phyloP scores from a whole-genome alignment of 2,113 vertebrate species.

The Myrmophylax atrothorax region DNA sequence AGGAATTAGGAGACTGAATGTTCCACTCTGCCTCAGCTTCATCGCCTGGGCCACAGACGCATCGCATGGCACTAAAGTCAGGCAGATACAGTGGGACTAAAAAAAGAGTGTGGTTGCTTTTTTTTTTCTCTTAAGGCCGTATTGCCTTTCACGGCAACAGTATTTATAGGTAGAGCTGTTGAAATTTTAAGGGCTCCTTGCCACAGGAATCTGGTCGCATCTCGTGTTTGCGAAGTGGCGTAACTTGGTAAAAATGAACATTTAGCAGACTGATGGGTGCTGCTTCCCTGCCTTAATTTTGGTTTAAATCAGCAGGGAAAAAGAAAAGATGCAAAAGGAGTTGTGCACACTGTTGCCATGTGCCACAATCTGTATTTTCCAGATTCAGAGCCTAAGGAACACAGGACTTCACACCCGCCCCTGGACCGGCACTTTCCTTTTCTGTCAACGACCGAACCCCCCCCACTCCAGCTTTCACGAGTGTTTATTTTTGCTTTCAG shows the following conservation, averaged over 20 bases:
- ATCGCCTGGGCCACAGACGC: fast-evolving
- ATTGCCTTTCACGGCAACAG: slow-evolving; percentile 21
- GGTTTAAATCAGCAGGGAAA: background rate
- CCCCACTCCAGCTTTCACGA: fast-evolving
- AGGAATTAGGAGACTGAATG: background rate
- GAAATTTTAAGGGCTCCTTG: slow-evolving; percentile 62
- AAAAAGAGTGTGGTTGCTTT: background rate
- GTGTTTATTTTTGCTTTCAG: slow-evolving; percentile 10
- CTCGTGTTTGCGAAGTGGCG: background rate
- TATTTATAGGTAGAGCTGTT: slow-evolving; percentile 67
- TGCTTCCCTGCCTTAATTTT: background rate
- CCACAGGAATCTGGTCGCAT: background rate
- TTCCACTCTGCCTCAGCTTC: background rate
- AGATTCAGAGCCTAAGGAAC: background rate
- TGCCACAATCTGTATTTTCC: background rate
- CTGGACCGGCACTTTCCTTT: background rate
- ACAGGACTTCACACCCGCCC: background rate
- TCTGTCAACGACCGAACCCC: background rate
- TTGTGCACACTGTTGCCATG: fast-evolving
- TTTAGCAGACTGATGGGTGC: background rate
- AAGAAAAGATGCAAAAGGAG: background rate
- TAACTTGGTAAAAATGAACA: background rate
- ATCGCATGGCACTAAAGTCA: slow-evolving; percentile 3
- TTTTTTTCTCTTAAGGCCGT: background rate
- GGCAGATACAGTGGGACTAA: slow-evolving; percentile 38